Conservation (phyloP, 2,888 invertebrate species). For the Gortyna flavago region DNA sequence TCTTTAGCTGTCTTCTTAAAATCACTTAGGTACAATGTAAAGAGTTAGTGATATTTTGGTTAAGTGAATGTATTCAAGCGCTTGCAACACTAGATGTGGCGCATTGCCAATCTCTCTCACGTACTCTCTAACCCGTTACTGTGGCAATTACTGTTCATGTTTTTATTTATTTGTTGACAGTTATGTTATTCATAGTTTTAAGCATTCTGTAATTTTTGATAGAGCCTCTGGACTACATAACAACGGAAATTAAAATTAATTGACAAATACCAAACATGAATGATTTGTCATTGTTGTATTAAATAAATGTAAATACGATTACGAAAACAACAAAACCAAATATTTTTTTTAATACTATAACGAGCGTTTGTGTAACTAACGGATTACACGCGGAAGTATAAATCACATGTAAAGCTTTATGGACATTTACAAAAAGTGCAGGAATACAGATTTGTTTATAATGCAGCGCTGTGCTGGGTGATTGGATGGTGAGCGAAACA, state of each 20-base stretch:
- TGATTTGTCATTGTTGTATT: background rate
- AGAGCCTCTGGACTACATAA: background rate
- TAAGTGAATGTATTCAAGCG: conserved; percentile 42
- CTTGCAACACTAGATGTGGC: conserved; percentile 49
- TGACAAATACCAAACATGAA: background rate
- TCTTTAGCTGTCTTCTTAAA: conserved; percentile 12
- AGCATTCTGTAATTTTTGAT: background rate
- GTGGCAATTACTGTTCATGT: conserved; percentile 39
- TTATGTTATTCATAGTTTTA: background rate
- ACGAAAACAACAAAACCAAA: conserved; percentile 18
- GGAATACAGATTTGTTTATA: conserved; percentile 57
- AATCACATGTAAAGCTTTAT: conserved; percentile 55
- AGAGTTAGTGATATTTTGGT: conserved; percentile 27
- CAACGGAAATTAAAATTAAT: background rate
- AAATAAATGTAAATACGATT: conserved; percentile 14
- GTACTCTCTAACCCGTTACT: conserved; percentile 25
- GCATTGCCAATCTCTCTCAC: conserved; percentile 43
- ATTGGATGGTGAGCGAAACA: conserved; percentile 67
- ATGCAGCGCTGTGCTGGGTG: conserved; percentile 66
- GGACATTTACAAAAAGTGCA: conserved; percentile 45
- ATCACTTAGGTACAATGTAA: background rate
- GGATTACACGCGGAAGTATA: conserved; percentile 38
- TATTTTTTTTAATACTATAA: conserved; percentile 10
- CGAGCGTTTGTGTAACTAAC: conserved; percentile 26
- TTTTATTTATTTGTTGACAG: conserved; percentile 1